Evolutionary conservation across 92 coral and sea anemone genomes (phyloP).

Genomic region (Muricea muricata): DNA sequence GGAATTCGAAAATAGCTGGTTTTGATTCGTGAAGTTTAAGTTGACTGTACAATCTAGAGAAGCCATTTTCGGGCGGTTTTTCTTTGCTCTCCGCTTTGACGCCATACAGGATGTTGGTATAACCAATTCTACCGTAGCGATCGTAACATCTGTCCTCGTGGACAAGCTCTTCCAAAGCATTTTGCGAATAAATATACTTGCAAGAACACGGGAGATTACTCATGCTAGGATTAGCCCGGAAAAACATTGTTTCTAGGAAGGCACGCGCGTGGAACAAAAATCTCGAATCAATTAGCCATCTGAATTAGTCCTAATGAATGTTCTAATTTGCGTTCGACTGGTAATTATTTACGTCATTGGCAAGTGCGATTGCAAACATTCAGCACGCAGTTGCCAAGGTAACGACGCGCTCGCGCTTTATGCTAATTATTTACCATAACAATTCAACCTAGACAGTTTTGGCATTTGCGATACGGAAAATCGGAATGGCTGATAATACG

Average conservation of each 20-base stretch:
- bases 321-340: slow-evolving; percentile 6
- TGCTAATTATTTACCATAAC: not conserved
- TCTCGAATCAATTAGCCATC: not conserved
- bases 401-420: not conserved
- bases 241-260: not conserved
- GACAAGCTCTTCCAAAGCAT: slow-evolving; percentile 66
- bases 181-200: slow-evolving; percentile 56
- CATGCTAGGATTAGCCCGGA: slow-evolving; percentile 32
- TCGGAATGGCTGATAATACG: not conserved
- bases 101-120: slow-evolving; percentile 5
- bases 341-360: not conserved
- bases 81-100: not conserved
- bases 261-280: not conserved
- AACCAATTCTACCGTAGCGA: not conserved
- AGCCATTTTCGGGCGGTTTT: not conserved
- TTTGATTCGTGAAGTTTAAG: not conserved
- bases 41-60: slow-evolving; percentile 9
- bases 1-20: not conserved
- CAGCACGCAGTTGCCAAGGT: not conserved
- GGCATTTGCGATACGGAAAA: no score
- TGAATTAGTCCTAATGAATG: not conserved
- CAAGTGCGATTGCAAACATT: not conserved
- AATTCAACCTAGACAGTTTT: not conserved
- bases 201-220: slow-evolving; percentile 68
- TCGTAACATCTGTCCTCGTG: slow-evolving; percentile 33